Conservation (phyloP, 1,140 invertebrate species). For the Drosophila repletoides region DNA sequence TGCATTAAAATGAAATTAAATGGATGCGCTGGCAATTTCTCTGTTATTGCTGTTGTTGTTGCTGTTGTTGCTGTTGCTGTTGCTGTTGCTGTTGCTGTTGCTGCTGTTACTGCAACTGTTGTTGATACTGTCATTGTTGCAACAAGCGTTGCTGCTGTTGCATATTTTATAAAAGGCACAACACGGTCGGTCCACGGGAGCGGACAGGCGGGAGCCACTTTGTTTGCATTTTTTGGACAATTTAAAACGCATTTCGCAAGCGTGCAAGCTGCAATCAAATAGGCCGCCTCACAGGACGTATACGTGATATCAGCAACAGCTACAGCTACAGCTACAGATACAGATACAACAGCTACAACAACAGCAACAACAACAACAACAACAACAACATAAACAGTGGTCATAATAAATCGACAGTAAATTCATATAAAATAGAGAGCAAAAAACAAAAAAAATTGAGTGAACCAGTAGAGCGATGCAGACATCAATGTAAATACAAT, state of each 20-base stretch:
- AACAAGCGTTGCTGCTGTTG: constrained; percentile 64
- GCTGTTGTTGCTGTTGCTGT: constrained; percentile 34
- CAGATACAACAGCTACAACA: no score
- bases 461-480: not conserved
- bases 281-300: constrained; percentile 24
- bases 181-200: not conserved
- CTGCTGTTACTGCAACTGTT: constrained; percentile 50
- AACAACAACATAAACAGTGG: constrained; percentile 4
- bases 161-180: constrained; percentile 60
- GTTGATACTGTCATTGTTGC: constrained; percentile 43
- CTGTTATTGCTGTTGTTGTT: constrained; percentile 19
- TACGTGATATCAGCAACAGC: constrained; percentile 25
- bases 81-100: constrained; percentile 65
- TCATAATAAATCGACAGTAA: constrained; percentile 46
- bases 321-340: no score
- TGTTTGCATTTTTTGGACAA: constrained; percentile 27
- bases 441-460: not conserved
- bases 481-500: constrained; percentile 8
- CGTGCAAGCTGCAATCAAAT: constrained; percentile 17
- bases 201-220: not conserved
- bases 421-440: constrained; percentile 21
- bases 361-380: not conserved
- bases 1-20: constrained; percentile 78
- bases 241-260: constrained; percentile 52
- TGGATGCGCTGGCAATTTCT: constrained; percentile 53